Evolutionary conservation across 1,140 invertebrate species (phyloP).

Genomic region (Probaryconus sp.): DNA sequence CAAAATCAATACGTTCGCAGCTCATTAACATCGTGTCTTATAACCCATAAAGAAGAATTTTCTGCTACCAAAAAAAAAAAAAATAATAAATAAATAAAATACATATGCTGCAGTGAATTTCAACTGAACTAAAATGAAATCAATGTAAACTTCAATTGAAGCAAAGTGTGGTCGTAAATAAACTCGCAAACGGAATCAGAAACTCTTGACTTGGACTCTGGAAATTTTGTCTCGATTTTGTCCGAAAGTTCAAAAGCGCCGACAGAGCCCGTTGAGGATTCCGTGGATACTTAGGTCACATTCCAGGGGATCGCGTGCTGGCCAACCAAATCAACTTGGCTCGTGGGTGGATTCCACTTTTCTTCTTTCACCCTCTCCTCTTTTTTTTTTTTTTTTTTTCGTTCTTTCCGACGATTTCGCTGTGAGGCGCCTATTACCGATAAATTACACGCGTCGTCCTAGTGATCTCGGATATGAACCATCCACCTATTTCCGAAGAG

Average conservation of each 20-base stretch:
- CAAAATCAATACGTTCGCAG: too few species aligned
- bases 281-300: conserved; percentile 41
- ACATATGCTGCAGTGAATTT: too few species aligned
- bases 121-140: too few species aligned
- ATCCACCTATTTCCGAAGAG: conserved; percentile 19
- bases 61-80: too few species aligned
- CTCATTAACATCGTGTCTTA: neutral
- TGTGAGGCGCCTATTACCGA: conserved; percentile 42
- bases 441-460: conserved; percentile 44
- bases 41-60: too few species aligned
- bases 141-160: neutral
- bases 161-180: too few species aligned
- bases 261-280: conserved; percentile 35
- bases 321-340: conserved; percentile 17
- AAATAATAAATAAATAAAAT: too few species aligned
- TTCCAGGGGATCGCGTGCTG: conserved; percentile 37
- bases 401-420: conserved; percentile 18
- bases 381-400: conserved; percentile 21
- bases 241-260: conserved; percentile 34
- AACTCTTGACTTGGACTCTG: conserved; percentile 11
- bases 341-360: conserved; percentile 47
- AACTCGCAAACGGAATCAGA: conserved; percentile 15
- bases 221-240: conserved; percentile 23
- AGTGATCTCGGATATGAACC: conserved; percentile 27
- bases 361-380: too few species aligned